Percentiles rank a stretch among this genome's conserved stretches.
phyloP scores from a whole-genome alignment of 2,113 vertebrate species.

The Pitta sordida region DNA sequence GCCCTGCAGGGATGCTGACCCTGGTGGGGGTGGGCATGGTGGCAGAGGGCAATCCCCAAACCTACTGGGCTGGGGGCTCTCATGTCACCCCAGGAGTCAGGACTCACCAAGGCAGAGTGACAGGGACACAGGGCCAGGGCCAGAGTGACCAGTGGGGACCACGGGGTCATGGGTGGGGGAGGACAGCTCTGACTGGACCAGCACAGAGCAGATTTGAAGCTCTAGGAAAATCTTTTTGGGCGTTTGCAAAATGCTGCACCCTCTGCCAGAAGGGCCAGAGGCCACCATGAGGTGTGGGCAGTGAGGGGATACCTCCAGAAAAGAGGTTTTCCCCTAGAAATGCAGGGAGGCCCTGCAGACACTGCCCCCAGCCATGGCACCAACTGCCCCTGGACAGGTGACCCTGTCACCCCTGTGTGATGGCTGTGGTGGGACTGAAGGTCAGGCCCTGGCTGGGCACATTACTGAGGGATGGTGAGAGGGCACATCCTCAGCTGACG shows the following conservation, averaged over 20 bases:
- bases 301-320: accelerated
- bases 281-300: neutral
- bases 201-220: accelerated
- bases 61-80: neutral
- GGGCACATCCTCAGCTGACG: accelerated
- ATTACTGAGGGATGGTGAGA: accelerated
- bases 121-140: neutral
- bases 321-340: no score
- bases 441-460: neutral
- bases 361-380: neutral
- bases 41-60: neutral
- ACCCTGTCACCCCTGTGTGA: neutral
- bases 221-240: neutral
- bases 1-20: neutral
- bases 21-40: accelerated
- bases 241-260: neutral
- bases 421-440: neutral
- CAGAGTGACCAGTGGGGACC: neutral
- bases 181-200: neutral
- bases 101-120: accelerated
- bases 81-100: neutral
- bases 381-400: neutral
- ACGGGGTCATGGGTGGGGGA: accelerated
- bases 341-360: neutral
- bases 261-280: neutral